Evolutionary conservation across 2,797 vertebrate species (phyloP).

Genomic region (Tapirus indicus): DNA sequence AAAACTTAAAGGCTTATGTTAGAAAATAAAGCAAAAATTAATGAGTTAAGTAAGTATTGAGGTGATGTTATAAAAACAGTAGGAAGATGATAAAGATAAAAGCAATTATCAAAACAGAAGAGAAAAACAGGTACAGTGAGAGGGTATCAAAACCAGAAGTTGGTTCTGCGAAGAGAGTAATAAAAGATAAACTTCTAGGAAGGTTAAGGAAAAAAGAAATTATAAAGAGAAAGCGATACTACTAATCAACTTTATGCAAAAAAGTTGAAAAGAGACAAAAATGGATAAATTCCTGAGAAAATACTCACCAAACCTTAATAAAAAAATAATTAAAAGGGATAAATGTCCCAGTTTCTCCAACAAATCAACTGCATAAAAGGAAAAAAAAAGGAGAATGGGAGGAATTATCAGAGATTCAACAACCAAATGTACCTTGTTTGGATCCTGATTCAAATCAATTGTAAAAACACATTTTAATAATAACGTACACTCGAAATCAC

Average conservation of each 20-base stretch:
- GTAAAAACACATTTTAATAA: neutral
- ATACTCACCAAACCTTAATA: neutral
- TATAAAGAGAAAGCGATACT: neutral
- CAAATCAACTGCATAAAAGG: neutral
- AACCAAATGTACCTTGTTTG: neutral
- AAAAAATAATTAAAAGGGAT: neutral
- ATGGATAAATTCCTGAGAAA: neutral
- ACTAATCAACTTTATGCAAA: neutral
- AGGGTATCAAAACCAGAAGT: neutral
- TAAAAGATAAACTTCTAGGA: neutral
- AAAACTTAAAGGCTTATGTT: neutral
- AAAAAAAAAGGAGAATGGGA: neutral
- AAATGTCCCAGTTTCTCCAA: constrained; percentile 20
- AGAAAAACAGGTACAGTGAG: neutral
- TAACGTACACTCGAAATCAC: too few relatives aligned
- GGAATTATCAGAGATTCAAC: neutral
- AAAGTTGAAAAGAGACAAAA: neutral
- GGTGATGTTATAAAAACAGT: neutral
- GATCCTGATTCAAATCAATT: neutral
- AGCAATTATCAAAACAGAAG: neutral
- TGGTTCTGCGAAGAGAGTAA: neutral
- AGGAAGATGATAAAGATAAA: neutral
- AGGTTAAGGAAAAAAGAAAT: neutral
- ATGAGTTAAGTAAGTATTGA: constrained; percentile 21
- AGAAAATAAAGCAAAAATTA: neutral